A percentile compares a stretch with the other conserved stretches of the same genome.
Conservation (phyloP, 2,888 invertebrate genomes). For the Pandemis heparana region DNA sequence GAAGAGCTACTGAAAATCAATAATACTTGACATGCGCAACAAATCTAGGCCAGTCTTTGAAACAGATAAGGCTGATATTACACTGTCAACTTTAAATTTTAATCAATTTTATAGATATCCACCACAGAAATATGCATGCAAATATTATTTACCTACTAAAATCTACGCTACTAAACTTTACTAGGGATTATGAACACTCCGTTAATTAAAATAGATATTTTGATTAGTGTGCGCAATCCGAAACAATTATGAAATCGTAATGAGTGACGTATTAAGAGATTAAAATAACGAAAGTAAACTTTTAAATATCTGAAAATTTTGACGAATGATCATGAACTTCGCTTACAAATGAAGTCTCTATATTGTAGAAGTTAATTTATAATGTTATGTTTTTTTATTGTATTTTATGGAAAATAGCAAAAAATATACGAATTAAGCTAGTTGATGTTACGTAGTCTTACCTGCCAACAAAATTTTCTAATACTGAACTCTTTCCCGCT, state of each 20-base stretch:
- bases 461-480: slow-evolving; percentile 99
- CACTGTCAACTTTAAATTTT: slow-evolving; percentile 26
- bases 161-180: background rate
- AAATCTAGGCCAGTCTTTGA: slow-evolving; percentile 73
- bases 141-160: background rate
- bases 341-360: background rate
- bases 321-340: background rate
- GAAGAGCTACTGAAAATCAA: slow-evolving; percentile 69
- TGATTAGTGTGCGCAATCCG: background rate
- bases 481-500: slow-evolving; percentile 99
- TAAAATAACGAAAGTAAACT: too few species aligned
- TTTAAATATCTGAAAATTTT: background rate
- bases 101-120: background rate
- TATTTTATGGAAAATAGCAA: background rate
- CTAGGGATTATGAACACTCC: background rate
- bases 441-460: slow-evolving; percentile 76
- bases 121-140: background rate
- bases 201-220: background rate
- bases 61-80: slow-evolving; percentile 45
- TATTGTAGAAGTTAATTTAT: background rate
- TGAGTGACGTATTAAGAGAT: background rate
- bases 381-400: background rate
- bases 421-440: background rate
- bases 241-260: background rate
- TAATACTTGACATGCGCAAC: slow-evolving; percentile 80